phyloP scores from a whole-genome alignment of 2,888 invertebrate genomes.

The Dioctria rufipes region DNA sequence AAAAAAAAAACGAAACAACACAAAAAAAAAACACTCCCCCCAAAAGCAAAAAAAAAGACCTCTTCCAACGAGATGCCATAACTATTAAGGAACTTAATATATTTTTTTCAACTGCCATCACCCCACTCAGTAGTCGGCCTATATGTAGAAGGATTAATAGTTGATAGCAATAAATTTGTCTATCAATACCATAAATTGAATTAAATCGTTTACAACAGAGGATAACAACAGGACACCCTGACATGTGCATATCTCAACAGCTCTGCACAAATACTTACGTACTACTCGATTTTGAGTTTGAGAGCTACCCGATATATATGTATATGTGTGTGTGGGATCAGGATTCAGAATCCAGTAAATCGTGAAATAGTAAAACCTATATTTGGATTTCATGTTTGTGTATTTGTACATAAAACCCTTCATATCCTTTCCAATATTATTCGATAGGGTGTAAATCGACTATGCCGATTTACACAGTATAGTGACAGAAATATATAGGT shows the following conservation, averaged over 20 bases:
- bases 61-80: no score
- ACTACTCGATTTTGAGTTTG: no score
- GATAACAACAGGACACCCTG: conserved; percentile 53
- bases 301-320: not conserved
- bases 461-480: not conserved
- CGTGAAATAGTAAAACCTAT: not conserved
- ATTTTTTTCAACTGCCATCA: conserved; percentile 28
- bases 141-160: conserved; percentile 50
- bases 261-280: no score
- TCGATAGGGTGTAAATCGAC: conserved; percentile 29
- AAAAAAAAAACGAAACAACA: no score
- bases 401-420: not conserved
- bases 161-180: conserved; percentile 61
- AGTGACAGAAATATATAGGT: not conserved
- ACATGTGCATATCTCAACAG: conserved; percentile 39
- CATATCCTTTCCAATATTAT: not conserved
- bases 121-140: no score
- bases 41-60: not conserved
- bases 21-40: not conserved
- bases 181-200: conserved; percentile 62
- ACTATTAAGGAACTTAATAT: conserved; percentile 22
- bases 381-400: conserved; percentile 7
- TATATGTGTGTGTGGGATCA: not conserved
- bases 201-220: conserved; percentile 62
- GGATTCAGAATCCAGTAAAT: not conserved